A percentile compares a stretch with the other conserved stretches of the same genome.
These are phyloP conservation scores for Clarias macrocephalus DNA, from an alignment of 2,113 vertebrate genomes.

Conservation along the genomic window DNA sequence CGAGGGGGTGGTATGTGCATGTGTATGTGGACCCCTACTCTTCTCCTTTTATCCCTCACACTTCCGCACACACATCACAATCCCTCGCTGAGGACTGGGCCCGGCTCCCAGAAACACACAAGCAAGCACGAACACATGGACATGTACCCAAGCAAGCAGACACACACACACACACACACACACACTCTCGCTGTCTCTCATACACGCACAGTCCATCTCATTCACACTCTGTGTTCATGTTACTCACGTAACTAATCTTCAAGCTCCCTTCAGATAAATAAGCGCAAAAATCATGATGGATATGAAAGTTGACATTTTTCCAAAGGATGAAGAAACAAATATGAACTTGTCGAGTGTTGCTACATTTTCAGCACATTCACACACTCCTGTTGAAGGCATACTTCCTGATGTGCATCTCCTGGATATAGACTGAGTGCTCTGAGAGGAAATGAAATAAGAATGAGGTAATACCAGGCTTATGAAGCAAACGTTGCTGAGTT, in stretches of 20 bases:
- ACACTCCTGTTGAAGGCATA: conserved; percentile 11
- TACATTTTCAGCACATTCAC: conserved; percentile 35
- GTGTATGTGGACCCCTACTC: conserved; percentile 28
- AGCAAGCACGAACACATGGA: conserved; percentile 42
- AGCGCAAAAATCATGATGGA: conserved; percentile 32
- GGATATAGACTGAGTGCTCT: neutral
- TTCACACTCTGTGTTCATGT: conserved; percentile 19
- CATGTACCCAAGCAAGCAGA: conserved; percentile 16
- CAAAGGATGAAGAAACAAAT: conserved; percentile 52
- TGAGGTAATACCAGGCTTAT: neutral
- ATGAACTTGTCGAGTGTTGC: conserved; percentile 43
- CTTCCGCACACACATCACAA: conserved; percentile 33
- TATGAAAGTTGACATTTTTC: conserved; percentile 61
- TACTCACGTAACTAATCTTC: conserved; percentile 11
- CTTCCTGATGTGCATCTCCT: conserved; percentile 20
- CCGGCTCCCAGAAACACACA: conserved; percentile 52
- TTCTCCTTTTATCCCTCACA: conserved; percentile 51
- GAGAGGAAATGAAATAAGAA: conserved; percentile 4
- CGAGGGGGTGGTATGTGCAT: conserved; percentile 23
- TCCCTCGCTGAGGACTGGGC: conserved; percentile 35
- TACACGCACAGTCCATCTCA: conserved; percentile 52
- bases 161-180: conserved; percentile 13
- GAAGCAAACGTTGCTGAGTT: conserved; percentile 7
- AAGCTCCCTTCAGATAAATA: conserved; percentile 32
- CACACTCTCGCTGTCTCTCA: conserved; percentile 40